A percentile compares a stretch with the other conserved stretches of the same genome.
phyloP scores from a whole-genome alignment of 1,140 invertebrate genomes.

The Aphelinus atriplicis region DNA sequence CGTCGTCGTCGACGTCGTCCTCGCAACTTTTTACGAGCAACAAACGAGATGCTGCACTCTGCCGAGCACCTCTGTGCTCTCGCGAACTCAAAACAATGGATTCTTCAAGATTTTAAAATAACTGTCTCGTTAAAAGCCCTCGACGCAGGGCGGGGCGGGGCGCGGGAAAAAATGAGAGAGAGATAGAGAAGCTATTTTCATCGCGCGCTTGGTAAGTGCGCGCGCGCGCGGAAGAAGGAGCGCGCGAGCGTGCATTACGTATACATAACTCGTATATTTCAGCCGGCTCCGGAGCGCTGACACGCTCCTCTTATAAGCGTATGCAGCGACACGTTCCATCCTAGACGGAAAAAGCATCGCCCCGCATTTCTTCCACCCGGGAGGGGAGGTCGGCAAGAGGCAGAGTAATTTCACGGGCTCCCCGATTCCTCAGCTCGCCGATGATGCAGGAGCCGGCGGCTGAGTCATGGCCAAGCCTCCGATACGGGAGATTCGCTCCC shows the following conservation, averaged over 20 bases:
- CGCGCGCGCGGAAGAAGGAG: background rate
- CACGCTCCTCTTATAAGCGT: slow-evolving; percentile 44
- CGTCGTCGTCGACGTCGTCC: background rate
- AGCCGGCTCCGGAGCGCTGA: background rate
- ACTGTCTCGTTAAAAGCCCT: slow-evolving; percentile 32
- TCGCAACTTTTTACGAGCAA: slow-evolving; percentile 4
- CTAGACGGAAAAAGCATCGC: slow-evolving; percentile 27
- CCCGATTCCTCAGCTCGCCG: background rate
- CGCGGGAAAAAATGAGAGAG: slow-evolving; percentile 26
- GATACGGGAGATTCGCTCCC: background rate
- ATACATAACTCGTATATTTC: slow-evolving; percentile 45
- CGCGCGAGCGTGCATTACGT: slow-evolving; percentile 45
- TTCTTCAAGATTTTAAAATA: slow-evolving; percentile 31
- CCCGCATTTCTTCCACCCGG: background rate
- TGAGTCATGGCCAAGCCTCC: slow-evolving; percentile 23
- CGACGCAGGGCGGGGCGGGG: background rate
- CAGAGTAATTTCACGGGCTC: slow-evolving; percentile 39
- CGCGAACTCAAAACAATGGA: slow-evolving; percentile 31
- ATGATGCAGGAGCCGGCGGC: slow-evolving; percentile 12
- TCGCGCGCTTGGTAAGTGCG: slow-evolving; percentile 47
- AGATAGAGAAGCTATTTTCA: slow-evolving; percentile 45
- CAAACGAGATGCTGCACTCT: background rate
- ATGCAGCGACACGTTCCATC: slow-evolving; percentile 51
- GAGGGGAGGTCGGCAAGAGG: background rate
- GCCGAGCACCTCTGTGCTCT: background rate